Evolutionary conservation across 2,797 vertebrate species (phyloP), one percentile per base, ranked within the genome.

Genomic region (Eutrigla gurnardus): DNA sequence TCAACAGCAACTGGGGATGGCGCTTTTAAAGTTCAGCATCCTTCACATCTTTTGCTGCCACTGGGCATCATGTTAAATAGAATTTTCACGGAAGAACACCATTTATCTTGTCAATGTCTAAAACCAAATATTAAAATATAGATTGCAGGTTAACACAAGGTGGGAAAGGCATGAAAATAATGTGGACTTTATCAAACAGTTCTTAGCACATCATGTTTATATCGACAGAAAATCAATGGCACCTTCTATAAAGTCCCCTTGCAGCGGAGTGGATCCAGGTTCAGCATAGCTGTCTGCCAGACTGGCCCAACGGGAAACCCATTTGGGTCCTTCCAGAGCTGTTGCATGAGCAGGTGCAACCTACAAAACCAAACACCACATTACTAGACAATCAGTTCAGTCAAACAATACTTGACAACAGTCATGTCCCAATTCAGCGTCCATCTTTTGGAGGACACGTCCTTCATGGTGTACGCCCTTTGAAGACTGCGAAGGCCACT

Each of bases 271-370:
- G 18, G 91, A 87, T 25, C 93, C 95, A 1, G 96, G 89, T 11
- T 96, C 96, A 0, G 93, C 92, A 65, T 96, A 97, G 89, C 95
- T 93, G 85, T 98, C 97, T 0, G 97, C 97, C 76, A 99, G 94
- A 86, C 98, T 98, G 0, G 98, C 96, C 98, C 98, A 99, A 25
- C 96, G 94, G 12, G 98, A 99, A 52, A 96, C 96, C 98, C 98
- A 99, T 84, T 96, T 97, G 36, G 97, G 96, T 78, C 91, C 94
- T 46, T 94, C 95, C 0, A 89, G 88, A 46, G 78, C 75, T 6
- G 81, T 82, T 2, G 83, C 58, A 5, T 86, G 86, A 70, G 87
- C 81, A 91, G 95, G 45, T 13, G 86, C 82, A 73, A 89, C 89
- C 93, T 94, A 10, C 8, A 84, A 50, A 46, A 49, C 13, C 70